Evolutionary conservation across 2,888 invertebrate species (phyloP).

Genomic region (Boloria euphrosyne): DNA sequence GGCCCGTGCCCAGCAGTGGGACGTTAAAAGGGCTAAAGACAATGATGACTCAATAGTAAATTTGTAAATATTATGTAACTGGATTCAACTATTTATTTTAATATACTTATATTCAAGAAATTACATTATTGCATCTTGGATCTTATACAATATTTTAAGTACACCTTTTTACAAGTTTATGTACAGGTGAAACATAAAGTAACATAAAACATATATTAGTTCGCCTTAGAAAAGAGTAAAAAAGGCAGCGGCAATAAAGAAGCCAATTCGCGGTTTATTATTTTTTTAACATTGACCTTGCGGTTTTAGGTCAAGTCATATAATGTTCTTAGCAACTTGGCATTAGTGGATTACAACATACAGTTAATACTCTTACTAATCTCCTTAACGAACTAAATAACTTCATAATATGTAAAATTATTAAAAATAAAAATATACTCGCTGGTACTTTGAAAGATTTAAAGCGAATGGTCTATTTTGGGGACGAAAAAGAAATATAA

Average conservation of each 20-base stretch:
- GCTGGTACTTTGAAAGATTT: too few species aligned
- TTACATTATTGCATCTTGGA: not conserved
- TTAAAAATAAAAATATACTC: too few species aligned
- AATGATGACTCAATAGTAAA: too few species aligned
- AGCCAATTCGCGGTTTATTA: constrained; percentile 25
- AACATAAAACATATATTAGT: constrained; percentile 11
- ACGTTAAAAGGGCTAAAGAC: too few species aligned
- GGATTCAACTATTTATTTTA: not conserved
- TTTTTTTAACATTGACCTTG: constrained; percentile 28
- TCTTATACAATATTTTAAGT: constrained; percentile 11
- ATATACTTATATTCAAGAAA: not conserved
- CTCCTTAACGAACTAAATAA: too few species aligned
- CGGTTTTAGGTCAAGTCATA: constrained; percentile 16
- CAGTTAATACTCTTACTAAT: too few species aligned
- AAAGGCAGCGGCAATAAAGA: constrained; percentile 20
- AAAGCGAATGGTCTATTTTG: too few species aligned
- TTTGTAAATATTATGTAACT: too few species aligned
- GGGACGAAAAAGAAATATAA: too few species aligned
- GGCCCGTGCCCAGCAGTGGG: too few species aligned
- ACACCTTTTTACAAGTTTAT: not conserved
- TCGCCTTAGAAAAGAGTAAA: constrained; percentile 18
- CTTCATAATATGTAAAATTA: too few species aligned
- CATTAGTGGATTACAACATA: not conserved
- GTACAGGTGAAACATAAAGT: constrained; percentile 9
- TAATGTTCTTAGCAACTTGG: constrained; percentile 3